These are phyloP conservation scores for Malaclemys terrapin DNA, from an alignment of 2,113 vertebrate genomes.

Conservation along the genomic window DNA sequence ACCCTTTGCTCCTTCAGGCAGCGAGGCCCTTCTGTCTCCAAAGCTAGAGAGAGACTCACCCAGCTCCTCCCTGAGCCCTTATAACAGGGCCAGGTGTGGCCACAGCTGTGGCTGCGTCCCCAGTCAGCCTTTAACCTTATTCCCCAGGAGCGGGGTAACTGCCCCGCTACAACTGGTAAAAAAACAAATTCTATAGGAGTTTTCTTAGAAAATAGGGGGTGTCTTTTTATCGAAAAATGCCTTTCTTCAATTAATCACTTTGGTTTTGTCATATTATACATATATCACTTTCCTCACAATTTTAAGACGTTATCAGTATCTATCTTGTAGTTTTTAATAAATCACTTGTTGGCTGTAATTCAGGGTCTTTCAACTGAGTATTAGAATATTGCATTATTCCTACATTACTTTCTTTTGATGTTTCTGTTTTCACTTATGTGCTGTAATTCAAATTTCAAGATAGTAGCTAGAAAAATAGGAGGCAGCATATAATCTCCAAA, in stretches of 20 bases:
- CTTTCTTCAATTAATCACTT: conserved; percentile 35
- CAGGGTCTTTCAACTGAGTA: neutral
- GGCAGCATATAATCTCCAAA: neutral
- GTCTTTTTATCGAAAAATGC: neutral
- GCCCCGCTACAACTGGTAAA: neutral
- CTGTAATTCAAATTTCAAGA: neutral
- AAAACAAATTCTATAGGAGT: conserved; percentile 2
- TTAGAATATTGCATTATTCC: neutral
- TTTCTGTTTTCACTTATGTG: neutral
- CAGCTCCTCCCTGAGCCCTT: too few species aligned
- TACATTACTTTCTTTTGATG: neutral
- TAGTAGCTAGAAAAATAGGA: neutral
- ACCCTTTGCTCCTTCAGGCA: too few species aligned
- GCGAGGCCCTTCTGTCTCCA: too few species aligned
- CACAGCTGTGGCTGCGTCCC: too few species aligned
- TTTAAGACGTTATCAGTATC: conserved; percentile 58
- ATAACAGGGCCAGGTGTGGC: too few species aligned
- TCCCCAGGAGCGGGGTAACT: too few species aligned
- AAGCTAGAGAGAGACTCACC: too few species aligned
- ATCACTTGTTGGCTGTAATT: conserved; percentile 28
- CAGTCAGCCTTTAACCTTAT: too few species aligned
- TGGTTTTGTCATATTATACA: neutral
- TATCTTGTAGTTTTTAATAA: conserved; percentile 59
- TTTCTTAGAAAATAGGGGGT: conserved; percentile 28
- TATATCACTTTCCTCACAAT: conserved; percentile 22